These are phyloP conservation scores for Siniperca scherzeri DNA, from an alignment of 2,797 vertebrate species.

Conservation along the genomic window DNA sequence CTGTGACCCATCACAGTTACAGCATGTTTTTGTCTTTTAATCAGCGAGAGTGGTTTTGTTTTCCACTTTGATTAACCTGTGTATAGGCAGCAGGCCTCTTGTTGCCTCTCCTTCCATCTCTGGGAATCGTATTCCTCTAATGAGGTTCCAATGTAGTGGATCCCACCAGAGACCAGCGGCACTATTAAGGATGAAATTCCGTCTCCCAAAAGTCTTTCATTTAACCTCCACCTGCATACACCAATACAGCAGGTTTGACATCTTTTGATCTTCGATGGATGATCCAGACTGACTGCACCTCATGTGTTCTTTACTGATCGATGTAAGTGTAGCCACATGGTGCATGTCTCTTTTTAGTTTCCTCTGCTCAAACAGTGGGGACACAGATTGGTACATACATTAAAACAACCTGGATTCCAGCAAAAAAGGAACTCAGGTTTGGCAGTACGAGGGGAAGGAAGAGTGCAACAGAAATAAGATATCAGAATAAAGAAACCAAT, in stretches of 20 bases:
- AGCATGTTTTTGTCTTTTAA: too few relatives aligned
- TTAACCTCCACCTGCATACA: slow-evolving; percentile 44
- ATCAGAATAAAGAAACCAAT: slow-evolving; percentile 39
- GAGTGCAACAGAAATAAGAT: slow-evolving; percentile 45
- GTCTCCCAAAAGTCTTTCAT: slow-evolving; percentile 40
- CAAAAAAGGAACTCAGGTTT: slow-evolving; percentile 25
- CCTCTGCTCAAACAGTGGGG: slow-evolving; percentile 37
- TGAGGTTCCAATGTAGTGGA: slow-evolving; percentile 56
- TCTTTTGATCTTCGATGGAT: slow-evolving; percentile 24
- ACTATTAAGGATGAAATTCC: slow-evolving; percentile 40
- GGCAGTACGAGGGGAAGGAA: slow-evolving; percentile 25
- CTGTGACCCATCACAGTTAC: too few relatives aligned
- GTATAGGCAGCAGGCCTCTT: slow-evolving; percentile 19
- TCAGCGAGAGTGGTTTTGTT: neutral
- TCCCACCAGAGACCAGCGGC: slow-evolving; percentile 38
- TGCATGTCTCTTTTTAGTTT: slow-evolving; percentile 29
- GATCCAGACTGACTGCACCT: slow-evolving; percentile 21
- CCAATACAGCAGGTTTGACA: slow-evolving; percentile 23
- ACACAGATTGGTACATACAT: slow-evolving; percentile 41
- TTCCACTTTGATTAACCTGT: slow-evolving; percentile 52
- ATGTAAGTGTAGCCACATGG: slow-evolving; percentile 42
- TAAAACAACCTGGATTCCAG: slow-evolving; percentile 46
- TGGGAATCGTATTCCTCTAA: slow-evolving; percentile 39
- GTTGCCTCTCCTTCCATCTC: slow-evolving; percentile 39
- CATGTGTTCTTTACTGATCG: slow-evolving; percentile 30